Base-by-base conservation (phyloP, 2,797 vertebrate genomes). In the Staurois parvus region DNA sequence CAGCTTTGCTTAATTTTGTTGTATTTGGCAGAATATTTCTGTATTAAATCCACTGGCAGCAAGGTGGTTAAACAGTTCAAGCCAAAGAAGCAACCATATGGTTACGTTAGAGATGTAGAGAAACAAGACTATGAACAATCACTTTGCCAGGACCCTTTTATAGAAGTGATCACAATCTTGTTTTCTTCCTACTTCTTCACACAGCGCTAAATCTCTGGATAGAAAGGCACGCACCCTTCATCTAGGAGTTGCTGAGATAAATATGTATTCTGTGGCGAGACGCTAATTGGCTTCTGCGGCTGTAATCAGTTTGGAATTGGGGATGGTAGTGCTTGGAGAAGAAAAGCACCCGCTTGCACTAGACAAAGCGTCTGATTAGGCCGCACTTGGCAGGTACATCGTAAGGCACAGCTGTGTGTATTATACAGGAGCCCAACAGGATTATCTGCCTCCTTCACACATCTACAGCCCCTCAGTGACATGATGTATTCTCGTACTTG, bases 281-380 rank as follows among this genome's bases (percentile, higher is more conserved):
- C 75, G 45, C 34, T 87, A 87, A 83, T 87, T 87, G 76, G 81
- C 70, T 79, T 30, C 81, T 29, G 26, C 79, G 70, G 26, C 59
- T 75, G 72, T 75, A 79, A 79, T 79, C 70, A 79, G 64, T 37
- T 12, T 67, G 26, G 74, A 74, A 81, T 73, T 79, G 62, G 70
- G 74, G 59, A 72, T 59, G 30, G 21, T 72, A 78, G 66, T 72
- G 24, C 37, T 45, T 66, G 62, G 28, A 75, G 59, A 79, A 87
- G 76, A 87, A 83, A 83, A 75, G 30, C 69, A 32, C 26, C 70
- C 62, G 19, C 56, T 45, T 68, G 68, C 48, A 28, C 32, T 13
- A 79, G 59, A 87, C 81, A 87, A 87, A 83, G 30, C 24, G 30
- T 24, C 69, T 83, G 81, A 87, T 87, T 87, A 83, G 76, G 76